A percentile compares a stretch with the other conserved stretches of the same genome.
Conservation (phyloP, 35 echinoderm and acorn worm genomes). For the Acanthaster planci region DNA sequence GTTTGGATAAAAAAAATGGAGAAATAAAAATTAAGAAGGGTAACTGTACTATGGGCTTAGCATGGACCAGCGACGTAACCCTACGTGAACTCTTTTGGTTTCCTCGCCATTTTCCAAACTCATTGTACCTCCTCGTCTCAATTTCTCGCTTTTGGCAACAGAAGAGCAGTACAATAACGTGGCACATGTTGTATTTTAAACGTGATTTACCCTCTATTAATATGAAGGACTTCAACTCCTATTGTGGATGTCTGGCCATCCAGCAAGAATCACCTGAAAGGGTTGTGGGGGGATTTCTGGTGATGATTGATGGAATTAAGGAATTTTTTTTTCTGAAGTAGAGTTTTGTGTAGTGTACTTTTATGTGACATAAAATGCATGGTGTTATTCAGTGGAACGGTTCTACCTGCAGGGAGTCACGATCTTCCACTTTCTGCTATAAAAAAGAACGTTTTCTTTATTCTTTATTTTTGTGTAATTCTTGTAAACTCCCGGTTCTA, state of each 20-base stretch:
- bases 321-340: not conserved
- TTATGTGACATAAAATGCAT: too few relatives aligned
- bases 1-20: too few relatives aligned
- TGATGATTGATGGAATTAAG: conserved; percentile 25
- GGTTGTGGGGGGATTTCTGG: not conserved
- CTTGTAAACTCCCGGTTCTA: too few relatives aligned
- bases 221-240: not conserved
- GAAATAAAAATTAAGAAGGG: not conserved
- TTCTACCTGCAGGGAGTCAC: too few relatives aligned
- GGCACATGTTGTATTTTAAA: not conserved
- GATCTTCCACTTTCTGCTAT: too few relatives aligned
- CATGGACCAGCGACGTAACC: not conserved
- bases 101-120: not conserved
- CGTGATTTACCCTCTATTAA: not conserved
- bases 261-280: not conserved
- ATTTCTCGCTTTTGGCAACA: conserved; percentile 5
- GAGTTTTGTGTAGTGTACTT: too few relatives aligned
- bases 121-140: not conserved
- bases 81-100: not conserved
- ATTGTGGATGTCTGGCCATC: not conserved
- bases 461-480: too few relatives aligned
- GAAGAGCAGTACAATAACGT: not conserved
- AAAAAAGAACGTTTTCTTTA: too few relatives aligned
- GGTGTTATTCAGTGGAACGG: too few relatives aligned
- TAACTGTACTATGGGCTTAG: conserved; percentile 12